Conservation (phyloP, 1,140 invertebrate genomes). For the Tetragnatha versicolor region DNA sequence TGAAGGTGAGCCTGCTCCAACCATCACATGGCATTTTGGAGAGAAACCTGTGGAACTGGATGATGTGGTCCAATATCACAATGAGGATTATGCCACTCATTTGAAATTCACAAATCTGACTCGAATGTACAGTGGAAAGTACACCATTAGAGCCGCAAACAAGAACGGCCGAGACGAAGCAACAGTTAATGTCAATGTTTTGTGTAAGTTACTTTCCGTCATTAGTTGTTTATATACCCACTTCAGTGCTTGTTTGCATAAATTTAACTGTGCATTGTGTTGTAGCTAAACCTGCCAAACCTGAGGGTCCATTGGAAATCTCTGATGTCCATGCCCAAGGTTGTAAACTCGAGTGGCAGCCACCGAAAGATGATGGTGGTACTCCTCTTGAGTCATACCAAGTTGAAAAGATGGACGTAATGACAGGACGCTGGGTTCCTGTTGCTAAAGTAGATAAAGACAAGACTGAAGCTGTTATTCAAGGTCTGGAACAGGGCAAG, state of each 20-base stretch:
- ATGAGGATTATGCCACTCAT: conserved; percentile 89
- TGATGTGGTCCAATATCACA: conserved; percentile 69
- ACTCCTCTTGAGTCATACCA: conserved; percentile 87
- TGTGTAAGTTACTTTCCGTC: conserved; percentile 68
- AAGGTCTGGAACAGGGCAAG: conserved; percentile 87
- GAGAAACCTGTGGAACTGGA: conserved; percentile 65
- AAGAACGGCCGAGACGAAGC: conserved; percentile 67
- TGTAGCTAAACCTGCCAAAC: conserved; percentile 75
- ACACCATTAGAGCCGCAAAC: conserved; percentile 67
- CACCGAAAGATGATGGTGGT: conserved; percentile 86
- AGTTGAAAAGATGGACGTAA: conserved; percentile 90
- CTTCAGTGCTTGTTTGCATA: neutral
- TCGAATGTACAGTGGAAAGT: conserved; percentile 71
- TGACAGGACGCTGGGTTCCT: conserved; percentile 71
- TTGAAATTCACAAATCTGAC: conserved; percentile 81
- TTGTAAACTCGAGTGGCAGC: conserved; percentile 64
- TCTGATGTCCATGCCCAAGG: conserved; percentile 80
- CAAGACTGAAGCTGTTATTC: conserved; percentile 84
- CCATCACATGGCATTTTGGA: conserved; percentile 84
- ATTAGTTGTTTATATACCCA: neutral
- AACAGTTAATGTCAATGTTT: conserved; percentile 70
- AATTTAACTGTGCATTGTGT: conserved; percentile 1
- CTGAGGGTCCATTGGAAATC: conserved; percentile 88
- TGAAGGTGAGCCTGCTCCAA: conserved; percentile 86
- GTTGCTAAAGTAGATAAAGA: conserved; percentile 78